Percentiles rank a stretch among this genome's conserved stretches.
Evolutionary conservation across 2,888 invertebrate genomes (phyloP).

Genomic region (Apomyelois bistriatella): DNA sequence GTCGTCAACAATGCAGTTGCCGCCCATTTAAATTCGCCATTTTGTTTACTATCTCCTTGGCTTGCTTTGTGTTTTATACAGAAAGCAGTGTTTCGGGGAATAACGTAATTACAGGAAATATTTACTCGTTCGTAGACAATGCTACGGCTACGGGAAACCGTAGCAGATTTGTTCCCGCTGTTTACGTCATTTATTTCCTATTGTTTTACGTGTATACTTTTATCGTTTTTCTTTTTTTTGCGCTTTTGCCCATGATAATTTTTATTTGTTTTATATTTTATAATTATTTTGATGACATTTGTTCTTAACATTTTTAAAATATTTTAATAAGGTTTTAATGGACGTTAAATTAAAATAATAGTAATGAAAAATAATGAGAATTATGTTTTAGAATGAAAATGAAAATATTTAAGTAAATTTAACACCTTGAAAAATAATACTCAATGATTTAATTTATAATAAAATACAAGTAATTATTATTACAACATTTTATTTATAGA

Average conservation of each 20-base stretch:
- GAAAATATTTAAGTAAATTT: too few species aligned
- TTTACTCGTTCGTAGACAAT: constrained; percentile 60
- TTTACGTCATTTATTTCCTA: constrained; percentile 21
- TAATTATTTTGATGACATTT: not conserved
- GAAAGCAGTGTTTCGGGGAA: constrained; percentile 70
- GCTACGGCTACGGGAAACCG: constrained; percentile 23
- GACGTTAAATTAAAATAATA: too few species aligned
- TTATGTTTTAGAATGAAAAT: too few species aligned
- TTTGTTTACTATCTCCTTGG: constrained; percentile 75
- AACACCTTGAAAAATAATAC: too few species aligned
- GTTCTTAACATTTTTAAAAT: too few species aligned
- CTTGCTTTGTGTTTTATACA: constrained; percentile 64
- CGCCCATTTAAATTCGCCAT: constrained; percentile 81
- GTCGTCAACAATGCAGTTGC: constrained; percentile 66
- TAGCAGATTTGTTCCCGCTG: constrained; percentile 26
- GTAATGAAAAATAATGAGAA: too few species aligned
- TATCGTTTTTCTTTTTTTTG: not conserved
- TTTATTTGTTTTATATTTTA: not conserved
- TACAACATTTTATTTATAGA: too few species aligned
- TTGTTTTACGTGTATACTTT: constrained; percentile 6
- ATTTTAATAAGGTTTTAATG: too few species aligned
- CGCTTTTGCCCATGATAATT: not conserved
- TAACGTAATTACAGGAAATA: constrained; percentile 74
- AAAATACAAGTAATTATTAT: too few species aligned
- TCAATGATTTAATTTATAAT: too few species aligned